Evolutionary conservation across 2,113 vertebrate genomes (phyloP), one percentile per base, ranked within the genome.

Genomic region (Lophius piscatorius): DNA sequence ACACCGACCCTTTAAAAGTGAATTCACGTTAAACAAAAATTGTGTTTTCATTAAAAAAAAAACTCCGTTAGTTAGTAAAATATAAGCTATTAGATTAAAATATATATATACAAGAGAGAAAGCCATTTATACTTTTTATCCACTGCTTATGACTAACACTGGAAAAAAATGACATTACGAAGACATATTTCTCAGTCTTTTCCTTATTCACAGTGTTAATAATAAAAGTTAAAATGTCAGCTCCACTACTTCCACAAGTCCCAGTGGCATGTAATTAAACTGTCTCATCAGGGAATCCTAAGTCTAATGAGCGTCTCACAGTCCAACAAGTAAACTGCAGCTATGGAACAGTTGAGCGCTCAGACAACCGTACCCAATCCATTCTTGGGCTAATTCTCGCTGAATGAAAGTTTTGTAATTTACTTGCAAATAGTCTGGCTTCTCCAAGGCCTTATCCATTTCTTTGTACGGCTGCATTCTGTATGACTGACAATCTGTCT

Each of bases 261-360:
- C 67, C 78, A 62, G 35, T 73, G 75, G 84, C 79, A 69, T 73
- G 75, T 86, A 83, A 86, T 88, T 88, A 88, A 88, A 86, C 58
- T 66, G 76, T 74, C 76, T 86, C 84, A 81, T 81, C 79, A 59
- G 84, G 78, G 73, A 84, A 74, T 28, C 57, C 56, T 33, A 3
- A 66, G 68, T 61, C 63, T 84, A 84, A 89, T 80, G 80, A 88
- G 80, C 76, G 62, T 59, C 80, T 76, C 67, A 70, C 76, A 71
- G 82, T 78, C 79, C 75, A 86, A 84, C 82, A 78, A 87, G 81
- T 68, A 70, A 76, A 74, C 66, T 67, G 67, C 70, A 65, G 48
- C 74, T 59, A 57, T 36, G 28, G 72, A 81, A 75, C 75, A 70
- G 74, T 82, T 76, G 64, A 62, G 60, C 31, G 29, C 71, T 50